Percentiles rank a stretch among this genome's conserved stretches.
Evolutionary conservation across 2,797 vertebrate genomes (phyloP).

Genomic region (Anabas testudineus): DNA sequence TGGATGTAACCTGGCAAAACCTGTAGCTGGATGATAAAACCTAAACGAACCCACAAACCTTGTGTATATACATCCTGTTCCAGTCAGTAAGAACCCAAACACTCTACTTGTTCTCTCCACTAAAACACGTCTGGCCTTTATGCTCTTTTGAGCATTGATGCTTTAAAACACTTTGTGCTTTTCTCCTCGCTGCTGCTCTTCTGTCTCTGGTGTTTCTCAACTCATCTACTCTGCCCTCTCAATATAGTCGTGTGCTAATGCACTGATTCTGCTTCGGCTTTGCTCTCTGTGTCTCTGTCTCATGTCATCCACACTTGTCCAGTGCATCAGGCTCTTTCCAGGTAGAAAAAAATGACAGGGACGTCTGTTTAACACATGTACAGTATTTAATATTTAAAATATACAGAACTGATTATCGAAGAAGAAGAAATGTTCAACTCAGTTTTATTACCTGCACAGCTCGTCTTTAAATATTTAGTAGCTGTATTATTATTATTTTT

Average conservation of each 20-base stretch:
- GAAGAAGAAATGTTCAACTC: too few relatives aligned
- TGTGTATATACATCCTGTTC: not conserved
- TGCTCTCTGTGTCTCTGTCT: not conserved
- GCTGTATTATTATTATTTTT: too few relatives aligned
- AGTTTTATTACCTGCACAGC: too few relatives aligned
- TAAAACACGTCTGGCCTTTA: not conserved
- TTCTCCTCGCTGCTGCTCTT: conserved; percentile 3
- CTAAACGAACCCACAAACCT: not conserved
- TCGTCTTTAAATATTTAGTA: too few relatives aligned
- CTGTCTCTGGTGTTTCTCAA: not conserved
- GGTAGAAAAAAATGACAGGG: too few relatives aligned
- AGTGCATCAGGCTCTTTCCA: not conserved
- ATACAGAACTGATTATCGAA: too few relatives aligned
- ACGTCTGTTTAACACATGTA: too few relatives aligned
- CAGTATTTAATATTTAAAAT: too few relatives aligned
- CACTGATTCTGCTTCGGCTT: not conserved
- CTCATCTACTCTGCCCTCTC: conserved; percentile 6
- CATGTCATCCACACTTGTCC: not conserved
- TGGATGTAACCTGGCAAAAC: not conserved
- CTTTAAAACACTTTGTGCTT: not conserved
- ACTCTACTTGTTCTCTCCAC: not conserved
- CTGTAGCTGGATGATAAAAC: too few relatives aligned
- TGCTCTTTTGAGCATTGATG: not conserved
- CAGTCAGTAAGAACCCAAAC: not conserved
- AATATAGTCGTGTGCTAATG: conserved; percentile 4